These are phyloP conservation scores for Lypha dubia DNA, from an alignment of 2,888 invertebrate species.

Conservation along the genomic window DNA sequence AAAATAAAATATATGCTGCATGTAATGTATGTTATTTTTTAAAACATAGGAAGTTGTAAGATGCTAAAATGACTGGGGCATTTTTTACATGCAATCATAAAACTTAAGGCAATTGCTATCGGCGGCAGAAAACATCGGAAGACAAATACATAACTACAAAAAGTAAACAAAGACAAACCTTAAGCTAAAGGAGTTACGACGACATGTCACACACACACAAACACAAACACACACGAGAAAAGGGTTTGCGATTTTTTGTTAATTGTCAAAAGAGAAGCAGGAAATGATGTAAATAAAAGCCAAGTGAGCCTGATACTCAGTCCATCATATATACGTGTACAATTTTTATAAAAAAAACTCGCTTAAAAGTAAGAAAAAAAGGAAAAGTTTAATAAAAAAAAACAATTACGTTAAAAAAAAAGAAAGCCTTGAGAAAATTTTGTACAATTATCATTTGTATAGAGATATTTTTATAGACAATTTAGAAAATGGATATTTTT, in stretches of 20 bases:
- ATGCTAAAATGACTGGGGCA: constrained; percentile 27
- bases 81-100: constrained; percentile 22
- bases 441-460: no score
- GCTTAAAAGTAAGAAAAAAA: constrained; percentile 14
- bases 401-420: background rate
- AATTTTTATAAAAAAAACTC: background rate
- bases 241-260: constrained; percentile 37
- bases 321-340: constrained; percentile 34
- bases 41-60: constrained; percentile 38
- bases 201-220: constrained; percentile 24
- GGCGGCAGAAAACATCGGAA: constrained; percentile 53
- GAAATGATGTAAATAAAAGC: constrained; percentile 65
- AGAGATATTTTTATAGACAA: no score
- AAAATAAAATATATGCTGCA: constrained; percentile 34
- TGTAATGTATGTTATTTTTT: constrained; percentile 20
- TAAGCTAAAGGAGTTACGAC: background rate
- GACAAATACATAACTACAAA: constrained; percentile 40
- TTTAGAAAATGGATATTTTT: no score
- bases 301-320: constrained; percentile 41
- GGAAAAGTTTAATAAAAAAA: background rate
- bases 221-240: constrained; percentile 30
- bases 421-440: no score
- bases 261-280: constrained; percentile 60
- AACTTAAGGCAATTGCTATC: constrained; percentile 55
- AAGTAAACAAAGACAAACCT: background rate